Evolutionary conservation across 2,888 invertebrate species (phyloP).

Genomic region (Sialis lutaria): DNA sequence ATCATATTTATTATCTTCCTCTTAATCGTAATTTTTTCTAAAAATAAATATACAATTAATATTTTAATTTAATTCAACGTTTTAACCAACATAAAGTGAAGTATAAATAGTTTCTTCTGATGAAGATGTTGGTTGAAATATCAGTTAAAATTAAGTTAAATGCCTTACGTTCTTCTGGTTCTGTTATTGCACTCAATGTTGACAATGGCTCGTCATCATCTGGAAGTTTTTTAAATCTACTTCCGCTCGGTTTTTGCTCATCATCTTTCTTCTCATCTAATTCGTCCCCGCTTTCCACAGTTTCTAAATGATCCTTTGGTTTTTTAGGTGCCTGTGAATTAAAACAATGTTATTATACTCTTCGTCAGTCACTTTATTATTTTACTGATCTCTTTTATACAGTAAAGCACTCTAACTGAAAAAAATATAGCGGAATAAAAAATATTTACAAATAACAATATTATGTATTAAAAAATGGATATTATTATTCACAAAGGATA

Average conservation of each 20-base stretch:
- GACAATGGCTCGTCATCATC: slow-evolving; percentile 8
- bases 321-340: no score
- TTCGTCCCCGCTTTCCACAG: not conserved
- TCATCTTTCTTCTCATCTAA: slow-evolving; percentile 9
- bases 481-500: no score
- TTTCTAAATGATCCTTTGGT: not conserved
- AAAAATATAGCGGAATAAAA: no score
- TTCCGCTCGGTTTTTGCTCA: slow-evolving; percentile 3
- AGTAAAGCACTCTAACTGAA: no score
- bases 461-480: no score
- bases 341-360: no score
- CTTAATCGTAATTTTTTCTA: slow-evolving; percentile 25
- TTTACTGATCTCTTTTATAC: no score
- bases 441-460: no score
- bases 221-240: slow-evolving; percentile 2
- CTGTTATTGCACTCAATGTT: slow-evolving; percentile 9
- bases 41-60: slow-evolving; percentile 2
- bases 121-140: no score
- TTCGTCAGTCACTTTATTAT: no score
- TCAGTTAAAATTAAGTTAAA: slow-evolving; percentile 1
- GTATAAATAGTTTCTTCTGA: not conserved
- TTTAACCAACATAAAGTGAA: no score
- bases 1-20: slow-evolving; percentile 34
- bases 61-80: not conserved
- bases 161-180: slow-evolving; percentile 3